Conservation (phyloP, 1,140 invertebrate genomes). For the Thaumatotibia leucotreta region DNA sequence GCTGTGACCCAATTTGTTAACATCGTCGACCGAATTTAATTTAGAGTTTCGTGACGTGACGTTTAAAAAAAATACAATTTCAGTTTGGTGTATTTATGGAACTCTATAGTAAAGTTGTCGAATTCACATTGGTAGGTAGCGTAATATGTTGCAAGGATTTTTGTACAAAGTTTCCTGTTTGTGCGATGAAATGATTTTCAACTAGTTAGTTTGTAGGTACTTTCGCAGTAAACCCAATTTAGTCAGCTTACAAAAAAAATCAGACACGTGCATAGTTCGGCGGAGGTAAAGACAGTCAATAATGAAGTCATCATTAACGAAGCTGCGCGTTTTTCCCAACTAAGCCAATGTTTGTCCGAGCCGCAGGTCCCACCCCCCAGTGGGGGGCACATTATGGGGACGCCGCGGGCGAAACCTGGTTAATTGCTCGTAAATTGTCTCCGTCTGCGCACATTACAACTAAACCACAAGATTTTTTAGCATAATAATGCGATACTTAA, state of each 20-base stretch:
- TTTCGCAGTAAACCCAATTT: too few relatives aligned
- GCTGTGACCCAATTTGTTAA: neutral
- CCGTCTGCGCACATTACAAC: neutral
- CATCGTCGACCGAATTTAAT: neutral
- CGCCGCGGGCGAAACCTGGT: neutral
- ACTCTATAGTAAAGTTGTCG: too few relatives aligned
- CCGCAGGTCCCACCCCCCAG: neutral
- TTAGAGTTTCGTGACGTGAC: neutral
- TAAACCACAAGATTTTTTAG: neutral
- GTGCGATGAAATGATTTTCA: too few relatives aligned
- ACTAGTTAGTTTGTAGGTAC: too few relatives aligned
- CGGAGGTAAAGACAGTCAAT: neutral
- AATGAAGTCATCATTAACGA: conserved; percentile 8
- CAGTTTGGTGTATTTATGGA: too few relatives aligned
- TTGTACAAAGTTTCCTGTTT: too few relatives aligned
- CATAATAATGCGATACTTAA: neutral
- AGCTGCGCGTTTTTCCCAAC: neutral
- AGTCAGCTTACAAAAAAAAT: neutral
- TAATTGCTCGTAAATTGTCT: neutral
- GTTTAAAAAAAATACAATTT: too few relatives aligned
- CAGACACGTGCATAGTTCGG: neutral
- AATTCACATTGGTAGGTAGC: too few relatives aligned
- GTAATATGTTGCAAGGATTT: too few relatives aligned
- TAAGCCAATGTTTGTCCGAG: conserved; percentile 10
- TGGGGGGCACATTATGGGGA: neutral